phyloP scores from a whole-genome alignment of 2,113 vertebrate species.

The Elgaria multicarinata region DNA sequence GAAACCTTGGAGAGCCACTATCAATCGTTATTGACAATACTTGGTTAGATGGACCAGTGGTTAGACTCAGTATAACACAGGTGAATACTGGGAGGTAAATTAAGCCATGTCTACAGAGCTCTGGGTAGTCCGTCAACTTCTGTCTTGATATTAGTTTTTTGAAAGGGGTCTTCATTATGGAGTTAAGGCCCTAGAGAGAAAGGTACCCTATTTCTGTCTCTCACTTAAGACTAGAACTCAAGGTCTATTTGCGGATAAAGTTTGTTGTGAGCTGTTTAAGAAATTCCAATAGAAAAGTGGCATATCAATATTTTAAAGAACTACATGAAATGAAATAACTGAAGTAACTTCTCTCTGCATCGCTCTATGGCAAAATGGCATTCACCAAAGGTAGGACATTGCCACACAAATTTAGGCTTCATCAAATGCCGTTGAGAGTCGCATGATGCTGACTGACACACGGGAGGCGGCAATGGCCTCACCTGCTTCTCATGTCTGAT shows the following conservation, averaged over 20 bases:
- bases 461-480: conserved; percentile 80
- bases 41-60: too few relatives aligned
- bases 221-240: neutral
- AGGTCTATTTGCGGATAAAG: neutral
- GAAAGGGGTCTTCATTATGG: neutral
- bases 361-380: conserved; percentile 66
- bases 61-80: too few relatives aligned
- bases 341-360: conserved; percentile 63
- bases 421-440: conserved; percentile 77
- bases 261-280: neutral
- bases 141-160: neutral
- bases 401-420: conserved; percentile 81
- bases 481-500: conserved; percentile 90
- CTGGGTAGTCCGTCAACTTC: neutral
- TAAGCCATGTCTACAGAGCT: neutral
- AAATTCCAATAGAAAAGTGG: neutral
- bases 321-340: conserved; percentile 39
- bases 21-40: too few relatives aligned
- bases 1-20: too few relatives aligned
- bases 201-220: neutral
- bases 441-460: conserved; percentile 81
- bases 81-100: neutral
- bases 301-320: neutral
- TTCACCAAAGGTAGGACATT: conserved; percentile 74
- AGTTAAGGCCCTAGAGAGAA: neutral